These are phyloP conservation scores for Zaprionus tsacasi DNA, from an alignment of 1,140 invertebrate species.

Conservation along the genomic window DNA sequence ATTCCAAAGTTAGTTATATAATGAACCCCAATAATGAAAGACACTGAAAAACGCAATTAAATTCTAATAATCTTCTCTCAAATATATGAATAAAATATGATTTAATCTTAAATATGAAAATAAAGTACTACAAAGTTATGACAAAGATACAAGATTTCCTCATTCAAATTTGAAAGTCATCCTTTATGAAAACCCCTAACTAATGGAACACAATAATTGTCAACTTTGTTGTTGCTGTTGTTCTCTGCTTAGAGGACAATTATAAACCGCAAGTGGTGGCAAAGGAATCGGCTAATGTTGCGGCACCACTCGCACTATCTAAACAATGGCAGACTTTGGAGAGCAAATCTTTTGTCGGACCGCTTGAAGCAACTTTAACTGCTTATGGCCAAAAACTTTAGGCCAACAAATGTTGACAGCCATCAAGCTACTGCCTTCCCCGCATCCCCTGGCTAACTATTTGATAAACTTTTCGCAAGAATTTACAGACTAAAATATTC, in stretches of 20 bases:
- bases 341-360: constrained; percentile 28
- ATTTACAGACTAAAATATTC: constrained; percentile 22
- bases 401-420: constrained; percentile 33
- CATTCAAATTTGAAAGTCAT: not conserved
- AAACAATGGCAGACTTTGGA: constrained; percentile 18
- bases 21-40: no score
- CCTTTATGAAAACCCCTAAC: not conserved
- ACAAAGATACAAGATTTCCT: not conserved
- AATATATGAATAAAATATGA: not conserved
- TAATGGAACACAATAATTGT: constrained; percentile 36
- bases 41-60: no score
- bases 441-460: not conserved
- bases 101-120: not conserved
- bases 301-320: constrained; percentile 36
- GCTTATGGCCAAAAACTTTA: constrained; percentile 48
- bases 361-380: constrained; percentile 32
- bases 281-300: constrained; percentile 56
- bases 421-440: not conserved
- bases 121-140: not conserved
- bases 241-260: constrained; percentile 43
- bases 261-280: constrained; percentile 49
- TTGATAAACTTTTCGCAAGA: constrained; percentile 32
- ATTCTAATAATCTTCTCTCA: not conserved
- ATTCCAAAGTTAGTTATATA: no score
- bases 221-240: constrained; percentile 34